phyloP scores from a whole-genome alignment of 1,140 invertebrate genomes.

The Homalodisca vitripennis region DNA sequence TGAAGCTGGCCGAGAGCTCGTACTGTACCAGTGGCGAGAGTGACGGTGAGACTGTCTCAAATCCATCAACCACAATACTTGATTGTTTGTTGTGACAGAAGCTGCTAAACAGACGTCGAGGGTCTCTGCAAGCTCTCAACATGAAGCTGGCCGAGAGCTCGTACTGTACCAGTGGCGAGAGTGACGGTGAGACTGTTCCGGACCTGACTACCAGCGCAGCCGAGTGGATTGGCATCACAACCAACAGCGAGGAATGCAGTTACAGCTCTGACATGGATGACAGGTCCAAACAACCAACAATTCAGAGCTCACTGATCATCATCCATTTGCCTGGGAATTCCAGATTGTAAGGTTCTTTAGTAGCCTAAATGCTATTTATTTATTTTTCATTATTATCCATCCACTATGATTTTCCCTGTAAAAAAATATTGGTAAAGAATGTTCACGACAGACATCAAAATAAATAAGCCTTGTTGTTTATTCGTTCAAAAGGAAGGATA shows the following conservation, averaged over 20 bases:
- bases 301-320: conserved; percentile 55
- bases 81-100: conserved; percentile 28
- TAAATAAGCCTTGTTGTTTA: no score
- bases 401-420: no score
- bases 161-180: conserved; percentile 46
- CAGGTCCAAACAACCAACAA: conserved; percentile 54
- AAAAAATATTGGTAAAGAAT: no score
- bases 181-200: conserved; percentile 53
- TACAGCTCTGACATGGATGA: conserved; percentile 73
- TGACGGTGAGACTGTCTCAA: conserved; percentile 52
- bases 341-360: conserved; percentile 54
- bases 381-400: no score
- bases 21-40: conserved; percentile 48
- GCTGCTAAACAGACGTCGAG: conserved; percentile 36
- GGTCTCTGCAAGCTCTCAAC: conserved; percentile 38
- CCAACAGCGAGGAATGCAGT: conserved; percentile 83
- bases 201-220: conserved; percentile 60
- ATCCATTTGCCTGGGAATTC: conserved; percentile 69
- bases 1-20: conserved; percentile 36
- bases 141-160: conserved; percentile 36
- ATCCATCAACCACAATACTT: conserved; percentile 21
- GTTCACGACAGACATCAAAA: no score
- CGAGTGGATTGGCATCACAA: conserved; percentile 81
- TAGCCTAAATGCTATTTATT: background rate
- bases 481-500: no score